phyloP scores from a whole-genome alignment of 2,888 invertebrate species.

The Geophilus truncorum region DNA sequence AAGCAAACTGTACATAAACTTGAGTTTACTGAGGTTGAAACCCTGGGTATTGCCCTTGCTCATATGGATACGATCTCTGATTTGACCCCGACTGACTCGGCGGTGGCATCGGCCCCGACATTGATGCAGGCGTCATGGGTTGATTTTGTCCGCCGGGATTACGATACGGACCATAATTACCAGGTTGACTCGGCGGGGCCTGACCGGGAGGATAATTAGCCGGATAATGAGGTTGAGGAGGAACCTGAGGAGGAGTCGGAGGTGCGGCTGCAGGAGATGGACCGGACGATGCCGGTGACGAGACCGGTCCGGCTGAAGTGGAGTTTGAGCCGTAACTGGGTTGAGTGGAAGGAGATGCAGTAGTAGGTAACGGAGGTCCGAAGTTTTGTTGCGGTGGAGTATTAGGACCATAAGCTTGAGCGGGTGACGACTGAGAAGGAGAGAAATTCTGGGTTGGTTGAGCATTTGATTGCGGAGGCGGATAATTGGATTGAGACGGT shows the following conservation, averaged over 20 bases:
- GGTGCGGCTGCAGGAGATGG: background rate
- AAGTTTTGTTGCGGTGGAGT: constrained; percentile 34
- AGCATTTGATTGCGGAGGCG: background rate
- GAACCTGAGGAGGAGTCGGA: background rate
- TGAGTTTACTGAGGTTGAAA: constrained; percentile 34
- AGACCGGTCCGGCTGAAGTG: background rate
- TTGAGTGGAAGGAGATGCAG: background rate
- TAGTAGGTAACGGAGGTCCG: background rate
- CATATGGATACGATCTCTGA: constrained; percentile 30
- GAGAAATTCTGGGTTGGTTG: background rate
- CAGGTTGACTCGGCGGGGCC: background rate
- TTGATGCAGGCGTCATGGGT: background rate
- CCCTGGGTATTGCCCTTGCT: constrained; percentile 34
- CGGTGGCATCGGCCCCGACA: constrained; percentile 41
- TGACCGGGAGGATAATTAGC: background rate
- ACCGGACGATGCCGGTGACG: background rate
- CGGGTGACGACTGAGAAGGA: background rate
- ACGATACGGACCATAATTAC: background rate
- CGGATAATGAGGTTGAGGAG: background rate
- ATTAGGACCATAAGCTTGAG: background rate
- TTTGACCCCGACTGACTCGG: constrained; percentile 45
- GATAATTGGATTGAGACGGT: background rate
- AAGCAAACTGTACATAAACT: background rate
- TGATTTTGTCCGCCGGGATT: background rate
- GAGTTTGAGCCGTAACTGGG: background rate